Evolutionary conservation across 2,888 invertebrate genomes (phyloP).

Genomic region (Ptychoptera contaminata): DNA sequence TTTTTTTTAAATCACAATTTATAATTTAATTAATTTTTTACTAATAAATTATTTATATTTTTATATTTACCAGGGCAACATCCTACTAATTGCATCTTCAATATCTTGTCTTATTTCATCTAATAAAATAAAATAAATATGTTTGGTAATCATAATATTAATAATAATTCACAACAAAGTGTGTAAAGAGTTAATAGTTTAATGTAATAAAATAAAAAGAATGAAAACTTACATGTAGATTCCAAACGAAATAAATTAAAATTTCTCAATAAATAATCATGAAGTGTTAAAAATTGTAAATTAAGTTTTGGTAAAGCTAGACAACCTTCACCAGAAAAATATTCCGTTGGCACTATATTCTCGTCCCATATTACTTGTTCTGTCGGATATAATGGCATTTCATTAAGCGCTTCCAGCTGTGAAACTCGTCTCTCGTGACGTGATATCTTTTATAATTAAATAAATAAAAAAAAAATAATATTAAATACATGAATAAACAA

Average conservation of each 20-base stretch:
- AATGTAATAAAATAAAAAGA: neutral
- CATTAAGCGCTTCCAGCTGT: slow-evolving; percentile 86
- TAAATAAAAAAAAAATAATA: slow-evolving; percentile 7
- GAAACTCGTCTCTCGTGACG: slow-evolving; percentile 80
- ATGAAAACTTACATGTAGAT: slow-evolving; percentile 70
- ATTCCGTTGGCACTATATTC: slow-evolving; percentile 94
- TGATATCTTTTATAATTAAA: slow-evolving; percentile 39
- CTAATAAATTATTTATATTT: slow-evolving; percentile 4
- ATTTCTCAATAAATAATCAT: slow-evolving; percentile 93
- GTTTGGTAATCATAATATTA: neutral
- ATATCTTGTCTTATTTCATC: slow-evolving; percentile 98
- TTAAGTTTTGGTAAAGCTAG: slow-evolving; percentile 94
- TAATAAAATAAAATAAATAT: slow-evolving; percentile 22
- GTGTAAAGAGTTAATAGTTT: slow-evolving; percentile 9
- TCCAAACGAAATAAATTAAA: slow-evolving; percentile 95
- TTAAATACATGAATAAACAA: slow-evolving; percentile 3
- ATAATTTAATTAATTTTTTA: neutral
- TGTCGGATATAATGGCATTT: slow-evolving; percentile 97
- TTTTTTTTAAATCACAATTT: slow-evolving; percentile 2
- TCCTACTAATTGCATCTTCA: slow-evolving; percentile 87
- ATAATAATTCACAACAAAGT: slow-evolving; percentile 1
- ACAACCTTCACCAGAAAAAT: slow-evolving; percentile 90
- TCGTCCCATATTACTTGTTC: slow-evolving; percentile 99
- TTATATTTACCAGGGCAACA: slow-evolving; percentile 84
- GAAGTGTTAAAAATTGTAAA: slow-evolving; percentile 92